Evolutionary conservation across 2,888 invertebrate species (phyloP).

Genomic region (Invenusta paracnida): DNA sequence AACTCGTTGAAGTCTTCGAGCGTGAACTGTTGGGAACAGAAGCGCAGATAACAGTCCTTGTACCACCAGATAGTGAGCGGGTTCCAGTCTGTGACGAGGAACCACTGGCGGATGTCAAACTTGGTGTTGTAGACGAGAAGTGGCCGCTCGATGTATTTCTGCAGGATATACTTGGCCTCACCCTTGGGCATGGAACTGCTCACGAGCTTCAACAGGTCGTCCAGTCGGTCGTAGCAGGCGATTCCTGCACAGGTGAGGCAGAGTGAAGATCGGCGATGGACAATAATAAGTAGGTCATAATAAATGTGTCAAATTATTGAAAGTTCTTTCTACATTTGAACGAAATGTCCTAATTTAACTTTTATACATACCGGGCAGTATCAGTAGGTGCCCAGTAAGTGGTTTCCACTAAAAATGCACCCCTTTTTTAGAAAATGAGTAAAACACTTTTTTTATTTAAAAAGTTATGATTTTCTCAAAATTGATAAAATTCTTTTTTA

Average conservation of each 20-base stretch:
- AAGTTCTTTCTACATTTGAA: no score
- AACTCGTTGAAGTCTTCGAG: slow-evolving; percentile 83
- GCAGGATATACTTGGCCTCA: slow-evolving; percentile 72
- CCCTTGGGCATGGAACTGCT: slow-evolving; percentile 47
- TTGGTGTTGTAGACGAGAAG: slow-evolving; percentile 81
- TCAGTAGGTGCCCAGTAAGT: no score
- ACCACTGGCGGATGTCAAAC: slow-evolving; percentile 92
- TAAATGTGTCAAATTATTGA: no score
- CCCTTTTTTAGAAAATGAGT: no score
- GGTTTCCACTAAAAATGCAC: no score
- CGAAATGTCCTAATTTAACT: no score
- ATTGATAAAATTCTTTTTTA: no score
- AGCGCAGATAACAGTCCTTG: slow-evolving; percentile 82
- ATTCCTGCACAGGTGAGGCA: slow-evolving; percentile 66
- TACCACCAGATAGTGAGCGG: slow-evolving; percentile 88
- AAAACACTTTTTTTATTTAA: no score
- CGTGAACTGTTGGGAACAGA: slow-evolving; percentile 73
- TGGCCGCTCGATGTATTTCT: slow-evolving; percentile 88
- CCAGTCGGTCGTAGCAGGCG: slow-evolving; percentile 75
- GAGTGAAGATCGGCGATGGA: neutral
- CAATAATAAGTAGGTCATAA: no score
- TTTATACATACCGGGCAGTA: no score
- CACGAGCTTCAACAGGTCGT: slow-evolving; percentile 71
- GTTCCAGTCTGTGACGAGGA: slow-evolving; percentile 80
- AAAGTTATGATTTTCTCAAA: no score